A percentile compares a stretch with the other conserved stretches of the same genome.
Evolutionary conservation across 2,797 vertebrate genomes (phyloP).

Genomic region (Alca torda): DNA sequence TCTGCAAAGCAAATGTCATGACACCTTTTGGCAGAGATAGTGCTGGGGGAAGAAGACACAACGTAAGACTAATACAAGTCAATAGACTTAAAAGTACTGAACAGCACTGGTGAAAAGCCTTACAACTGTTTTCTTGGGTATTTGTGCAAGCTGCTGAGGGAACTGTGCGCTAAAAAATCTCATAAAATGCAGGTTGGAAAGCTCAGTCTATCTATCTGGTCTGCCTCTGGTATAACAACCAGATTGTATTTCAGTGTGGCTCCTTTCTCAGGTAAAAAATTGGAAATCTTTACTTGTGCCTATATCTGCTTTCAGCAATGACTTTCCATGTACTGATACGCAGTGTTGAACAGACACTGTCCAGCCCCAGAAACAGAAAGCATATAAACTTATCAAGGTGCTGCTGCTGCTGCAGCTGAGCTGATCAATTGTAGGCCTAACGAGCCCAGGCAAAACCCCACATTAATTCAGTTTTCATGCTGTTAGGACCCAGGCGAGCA

Average conservation of each 20-base stretch:
- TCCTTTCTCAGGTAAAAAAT: not conserved
- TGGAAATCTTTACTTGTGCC: not conserved
- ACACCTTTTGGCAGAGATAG: not conserved
- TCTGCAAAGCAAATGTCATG: not conserved
- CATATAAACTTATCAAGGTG: not conserved
- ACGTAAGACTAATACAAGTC: not conserved
- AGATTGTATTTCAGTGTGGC: not conserved
- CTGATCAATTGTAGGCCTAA: not conserved
- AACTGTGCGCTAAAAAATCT: not conserved
- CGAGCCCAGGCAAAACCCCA: not conserved
- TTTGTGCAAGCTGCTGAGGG: not conserved
- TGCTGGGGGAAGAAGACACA: not conserved
- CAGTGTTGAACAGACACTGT: not conserved
- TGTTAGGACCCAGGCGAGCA: not conserved
- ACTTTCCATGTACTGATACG: fast-evolving
- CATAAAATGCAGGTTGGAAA: not conserved
- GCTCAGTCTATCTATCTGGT: not conserved
- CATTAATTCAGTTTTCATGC: not conserved
- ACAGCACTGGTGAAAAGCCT: not conserved
- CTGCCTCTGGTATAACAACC: not conserved
- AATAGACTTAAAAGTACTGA: not conserved
- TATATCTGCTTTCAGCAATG: not conserved
- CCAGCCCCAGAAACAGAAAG: not conserved
- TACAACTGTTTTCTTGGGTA: not conserved
- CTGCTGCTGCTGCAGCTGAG: not conserved